phyloP scores from a whole-genome alignment of 2,888 invertebrate genomes.

The Linnaemya tessellans region DNA sequence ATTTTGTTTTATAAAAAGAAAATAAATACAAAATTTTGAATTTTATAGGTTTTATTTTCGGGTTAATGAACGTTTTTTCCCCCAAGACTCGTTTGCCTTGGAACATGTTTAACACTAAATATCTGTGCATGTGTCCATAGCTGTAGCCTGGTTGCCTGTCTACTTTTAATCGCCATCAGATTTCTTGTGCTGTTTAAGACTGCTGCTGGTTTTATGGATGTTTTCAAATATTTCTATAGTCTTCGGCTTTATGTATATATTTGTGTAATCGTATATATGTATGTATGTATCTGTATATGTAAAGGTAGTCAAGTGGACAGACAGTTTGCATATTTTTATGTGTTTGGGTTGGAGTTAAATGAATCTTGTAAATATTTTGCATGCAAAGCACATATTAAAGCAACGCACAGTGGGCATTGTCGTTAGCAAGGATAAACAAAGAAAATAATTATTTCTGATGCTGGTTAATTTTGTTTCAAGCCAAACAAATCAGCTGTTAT shows the following conservation, averaged over 20 bases:
- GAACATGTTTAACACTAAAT: conserved; percentile 74
- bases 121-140: conserved; percentile 27
- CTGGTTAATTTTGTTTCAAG: too few relatives aligned
- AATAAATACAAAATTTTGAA: conserved; percentile 39
- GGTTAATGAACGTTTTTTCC: conserved; percentile 73
- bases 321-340: conserved; percentile 22
- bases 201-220: conserved; percentile 47
- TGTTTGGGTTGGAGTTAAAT: conserved; percentile 58
- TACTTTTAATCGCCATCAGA: conserved; percentile 45
- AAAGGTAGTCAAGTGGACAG: conserved; percentile 37
- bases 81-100: conserved; percentile 81
- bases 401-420: conserved; percentile 25
- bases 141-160: conserved; percentile 40
- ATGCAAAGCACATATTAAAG: conserved; percentile 61
- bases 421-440: not conserved
- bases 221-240: conserved; percentile 29
- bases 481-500: too few relatives aligned
- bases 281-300: not conserved
- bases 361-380: conserved; percentile 65
- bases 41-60: conserved; percentile 53
- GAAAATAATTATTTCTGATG: too few relatives aligned
- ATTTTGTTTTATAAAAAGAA: conserved; percentile 25
- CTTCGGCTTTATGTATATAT: not conserved
- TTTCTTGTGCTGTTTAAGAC: conserved; percentile 40
- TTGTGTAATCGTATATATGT: not conserved